Conservation (phyloP, 2,113 vertebrate species). For the Diadophis punctatus region DNA sequence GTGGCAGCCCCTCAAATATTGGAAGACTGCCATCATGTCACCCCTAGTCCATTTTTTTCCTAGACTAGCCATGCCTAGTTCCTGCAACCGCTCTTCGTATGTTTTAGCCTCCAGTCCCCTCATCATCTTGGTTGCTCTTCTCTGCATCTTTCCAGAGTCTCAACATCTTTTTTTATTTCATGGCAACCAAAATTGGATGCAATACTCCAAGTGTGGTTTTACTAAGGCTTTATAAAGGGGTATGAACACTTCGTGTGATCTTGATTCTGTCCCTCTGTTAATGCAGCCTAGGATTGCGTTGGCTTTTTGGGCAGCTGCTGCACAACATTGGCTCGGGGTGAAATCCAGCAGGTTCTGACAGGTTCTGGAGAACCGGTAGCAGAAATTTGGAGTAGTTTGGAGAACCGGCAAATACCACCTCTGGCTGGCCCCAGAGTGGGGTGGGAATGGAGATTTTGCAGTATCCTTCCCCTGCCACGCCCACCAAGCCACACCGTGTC, state of each 20-base stretch:
- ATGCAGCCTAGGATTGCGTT: neutral
- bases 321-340: too few relatives aligned
- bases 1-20: neutral
- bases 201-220: rapidly evolving
- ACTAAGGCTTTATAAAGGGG: neutral
- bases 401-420: too few relatives aligned
- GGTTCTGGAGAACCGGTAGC: too few relatives aligned
- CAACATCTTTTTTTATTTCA: neutral
- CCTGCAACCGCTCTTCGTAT: neutral
- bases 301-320: neutral
- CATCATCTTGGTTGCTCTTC: neutral
- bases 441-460: too few relatives aligned
- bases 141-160: neutral
- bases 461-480: too few relatives aligned
- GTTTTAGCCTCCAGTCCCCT: neutral
- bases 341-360: too few relatives aligned
- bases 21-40: neutral
- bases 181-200: neutral
- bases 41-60: too few relatives aligned
- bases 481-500: too few relatives aligned
- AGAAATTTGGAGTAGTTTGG: too few relatives aligned
- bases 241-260: neutral
- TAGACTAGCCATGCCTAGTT: neutral
- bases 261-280: neutral
- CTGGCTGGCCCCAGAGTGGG: too few relatives aligned